phyloP scores from a whole-genome alignment of 1,140 invertebrate genomes.

The Zaprionus gabonicus region DNA sequence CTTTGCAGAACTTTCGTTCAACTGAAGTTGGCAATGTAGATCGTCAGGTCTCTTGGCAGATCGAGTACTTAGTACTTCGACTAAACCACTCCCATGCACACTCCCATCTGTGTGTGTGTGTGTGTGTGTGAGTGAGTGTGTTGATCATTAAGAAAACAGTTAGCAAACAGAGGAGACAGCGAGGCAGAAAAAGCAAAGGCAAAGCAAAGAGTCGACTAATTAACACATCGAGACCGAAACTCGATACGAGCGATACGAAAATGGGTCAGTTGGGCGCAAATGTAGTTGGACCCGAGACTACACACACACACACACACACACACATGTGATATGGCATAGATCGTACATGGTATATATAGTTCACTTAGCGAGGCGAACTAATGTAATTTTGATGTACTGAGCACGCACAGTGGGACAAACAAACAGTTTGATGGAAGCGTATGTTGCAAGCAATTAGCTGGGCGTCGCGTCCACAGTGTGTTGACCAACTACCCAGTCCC shows the following conservation, averaged over 20 bases:
- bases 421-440: conserved; percentile 22
- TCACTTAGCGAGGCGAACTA: conserved; percentile 48
- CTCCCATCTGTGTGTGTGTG: not conserved
- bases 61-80: not conserved
- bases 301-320: not conserved
- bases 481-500: conserved; percentile 37
- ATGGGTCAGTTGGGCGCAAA: conserved; percentile 48
- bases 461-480: conserved; percentile 20
- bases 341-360: conserved; percentile 21
- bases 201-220: conserved; percentile 68
- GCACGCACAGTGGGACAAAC: conserved; percentile 35
- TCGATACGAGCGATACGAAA: conserved; percentile 33
- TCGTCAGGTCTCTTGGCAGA: not conserved
- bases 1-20: not conserved
- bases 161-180: conserved; percentile 16
- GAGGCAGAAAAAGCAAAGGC: conserved; percentile 15
- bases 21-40: not conserved
- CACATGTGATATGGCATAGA: conserved; percentile 11
- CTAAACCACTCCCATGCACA: conserved; percentile 10
- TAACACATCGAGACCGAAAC: conserved; percentile 64
- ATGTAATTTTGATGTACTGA: conserved; percentile 73
- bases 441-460: conserved; percentile 55
- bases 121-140: not conserved
- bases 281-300: not conserved
- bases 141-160: conserved; percentile 42